phyloP scores from a whole-genome alignment of 2,797 vertebrate species.

The Falco berigora region DNA sequence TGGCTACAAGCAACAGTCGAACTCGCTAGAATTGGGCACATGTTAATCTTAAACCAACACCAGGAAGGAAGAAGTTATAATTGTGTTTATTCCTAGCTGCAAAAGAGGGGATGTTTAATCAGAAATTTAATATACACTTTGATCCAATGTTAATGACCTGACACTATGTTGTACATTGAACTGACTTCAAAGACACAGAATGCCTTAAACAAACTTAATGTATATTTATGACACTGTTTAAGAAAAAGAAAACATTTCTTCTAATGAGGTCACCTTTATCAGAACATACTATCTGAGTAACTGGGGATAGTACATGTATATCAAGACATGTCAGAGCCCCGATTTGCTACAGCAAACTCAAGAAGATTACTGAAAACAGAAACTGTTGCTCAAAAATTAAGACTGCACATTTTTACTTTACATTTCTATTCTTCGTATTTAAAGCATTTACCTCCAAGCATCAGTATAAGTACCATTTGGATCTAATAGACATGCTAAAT shows the following conservation, averaged over 20 bases:
- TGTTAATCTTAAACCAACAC: constrained; percentile 46
- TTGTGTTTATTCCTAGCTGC: constrained; percentile 56
- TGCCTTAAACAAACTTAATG: constrained; percentile 49
- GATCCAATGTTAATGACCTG: constrained; percentile 57
- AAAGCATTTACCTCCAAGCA: not conserved
- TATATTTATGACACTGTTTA: constrained; percentile 53
- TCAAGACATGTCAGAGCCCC: not conserved
- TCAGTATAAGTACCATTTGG: not conserved
- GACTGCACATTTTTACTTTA: not conserved
- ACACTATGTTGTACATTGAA: constrained; percentile 39
- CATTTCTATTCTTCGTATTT: not conserved
- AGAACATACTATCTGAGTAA: constrained; percentile 14
- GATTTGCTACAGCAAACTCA: not conserved
- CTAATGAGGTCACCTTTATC: constrained; percentile 58
- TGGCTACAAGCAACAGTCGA: constrained; percentile 25
- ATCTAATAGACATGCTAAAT: not conserved
- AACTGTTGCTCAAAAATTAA: not conserved
- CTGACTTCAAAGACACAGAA: constrained; percentile 44
- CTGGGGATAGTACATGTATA: not conserved
- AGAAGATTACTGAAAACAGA: not conserved
- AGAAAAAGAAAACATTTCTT: constrained; percentile 45
- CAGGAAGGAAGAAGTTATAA: constrained; percentile 62
- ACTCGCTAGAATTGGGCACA: constrained; percentile 22
- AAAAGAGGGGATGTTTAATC: constrained; percentile 52
- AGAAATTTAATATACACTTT: constrained; percentile 57